Percentiles rank a stretch among this genome's conserved stretches.
Conservation (phyloP, 2,888 invertebrate genomes). For the Drosophila testacea region DNA sequence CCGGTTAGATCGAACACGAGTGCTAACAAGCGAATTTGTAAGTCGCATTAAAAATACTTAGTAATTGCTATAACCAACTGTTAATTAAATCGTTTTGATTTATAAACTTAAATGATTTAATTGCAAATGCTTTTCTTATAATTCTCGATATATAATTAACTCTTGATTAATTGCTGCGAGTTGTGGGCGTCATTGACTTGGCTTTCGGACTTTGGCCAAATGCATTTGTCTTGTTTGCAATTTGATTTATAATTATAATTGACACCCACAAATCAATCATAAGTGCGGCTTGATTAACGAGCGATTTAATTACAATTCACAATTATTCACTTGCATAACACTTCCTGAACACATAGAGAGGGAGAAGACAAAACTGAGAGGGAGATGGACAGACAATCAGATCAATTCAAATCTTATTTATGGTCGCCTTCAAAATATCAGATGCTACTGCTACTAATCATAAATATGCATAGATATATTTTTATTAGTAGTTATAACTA, state of each 20-base stretch:
- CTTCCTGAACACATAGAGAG: slow-evolving; percentile 44
- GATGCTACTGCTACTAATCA: slow-evolving; percentile 30
- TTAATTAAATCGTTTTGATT: slow-evolving; percentile 31
- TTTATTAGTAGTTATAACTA: slow-evolving; percentile 19
- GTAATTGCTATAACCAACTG: slow-evolving; percentile 43
- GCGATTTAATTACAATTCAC: slow-evolving; percentile 16
- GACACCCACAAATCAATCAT: slow-evolving; percentile 73
- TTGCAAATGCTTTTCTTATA: slow-evolving; percentile 36
- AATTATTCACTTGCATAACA: slow-evolving; percentile 52
- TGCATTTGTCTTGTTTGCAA: slow-evolving; percentile 72
- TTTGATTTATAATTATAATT: slow-evolving; percentile 77
- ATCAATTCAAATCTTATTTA: slow-evolving; percentile 58
- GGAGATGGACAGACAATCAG: background rate
- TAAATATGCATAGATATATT: slow-evolving; percentile 36
- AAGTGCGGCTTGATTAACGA: slow-evolving; percentile 61
- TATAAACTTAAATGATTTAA: slow-evolving; percentile 46
- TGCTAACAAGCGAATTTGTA: slow-evolving; percentile 63
- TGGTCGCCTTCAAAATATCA: slow-evolving; percentile 49
- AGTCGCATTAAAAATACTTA: slow-evolving; percentile 57
- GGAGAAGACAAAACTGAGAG: background rate
- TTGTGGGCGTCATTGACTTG: slow-evolving; percentile 58
- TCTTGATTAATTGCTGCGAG: slow-evolving; percentile 66
- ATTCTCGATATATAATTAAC: slow-evolving; percentile 44
- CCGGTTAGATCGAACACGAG: slow-evolving; percentile 56
- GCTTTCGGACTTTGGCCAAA: slow-evolving; percentile 34